A percentile compares a stretch with the other conserved stretches of the same genome.
Evolutionary conservation across 2,888 invertebrate species (phyloP).

Genomic region (Eupithecia insigniata): DNA sequence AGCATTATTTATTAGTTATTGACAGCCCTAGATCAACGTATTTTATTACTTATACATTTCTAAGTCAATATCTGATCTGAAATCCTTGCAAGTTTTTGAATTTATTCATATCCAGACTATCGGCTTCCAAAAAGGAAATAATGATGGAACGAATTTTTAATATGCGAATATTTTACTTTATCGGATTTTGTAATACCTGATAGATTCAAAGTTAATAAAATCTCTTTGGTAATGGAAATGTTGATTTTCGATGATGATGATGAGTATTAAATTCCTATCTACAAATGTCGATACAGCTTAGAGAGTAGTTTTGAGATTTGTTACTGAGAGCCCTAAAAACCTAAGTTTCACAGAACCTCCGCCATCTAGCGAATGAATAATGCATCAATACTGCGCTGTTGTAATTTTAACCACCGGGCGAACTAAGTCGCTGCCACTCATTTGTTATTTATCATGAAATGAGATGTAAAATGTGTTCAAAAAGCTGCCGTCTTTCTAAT

Average conservation of each 20-base stretch:
- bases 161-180: not conserved
- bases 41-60: not conserved
- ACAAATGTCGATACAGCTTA: not conserved
- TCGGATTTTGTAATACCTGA: not conserved
- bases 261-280: not conserved
- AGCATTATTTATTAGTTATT: slow-evolving; percentile 31
- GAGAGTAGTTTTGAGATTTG: not conserved
- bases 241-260: not conserved
- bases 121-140: not conserved
- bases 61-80: not conserved
- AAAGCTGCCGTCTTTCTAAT: slow-evolving; percentile 23
- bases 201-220: not conserved
- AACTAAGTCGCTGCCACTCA: slow-evolving; percentile 28
- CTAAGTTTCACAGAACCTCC: slow-evolving; percentile 32
- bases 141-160: not conserved
- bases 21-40: slow-evolving; percentile 23
- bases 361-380: slow-evolving; percentile 43
- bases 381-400: slow-evolving; percentile 41
- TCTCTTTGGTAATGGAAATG: not conserved
- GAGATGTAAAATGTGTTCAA: slow-evolving; percentile 36
- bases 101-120: not conserved
- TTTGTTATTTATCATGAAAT: slow-evolving; percentile 42
- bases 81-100: not conserved
- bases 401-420: slow-evolving; percentile 38
- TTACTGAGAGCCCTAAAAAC: slow-evolving; percentile 22